Conservation (phyloP, 2,797 vertebrate species). For the Pithecia hirsuta region DNA sequence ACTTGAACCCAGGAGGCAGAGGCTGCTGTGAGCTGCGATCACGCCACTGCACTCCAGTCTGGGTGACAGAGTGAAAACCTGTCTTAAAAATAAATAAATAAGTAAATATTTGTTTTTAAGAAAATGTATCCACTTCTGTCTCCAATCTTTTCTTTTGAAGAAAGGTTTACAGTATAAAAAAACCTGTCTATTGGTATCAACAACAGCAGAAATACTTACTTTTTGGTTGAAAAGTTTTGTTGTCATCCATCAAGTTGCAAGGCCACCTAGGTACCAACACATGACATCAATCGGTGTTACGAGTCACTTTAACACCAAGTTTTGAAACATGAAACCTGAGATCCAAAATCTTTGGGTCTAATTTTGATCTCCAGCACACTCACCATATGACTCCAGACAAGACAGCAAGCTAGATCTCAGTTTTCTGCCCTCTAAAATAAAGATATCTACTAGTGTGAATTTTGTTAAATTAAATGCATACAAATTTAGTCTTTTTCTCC, state of each 20-base stretch:
- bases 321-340: constrained; percentile 53
- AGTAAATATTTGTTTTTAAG: neutral
- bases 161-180: constrained; percentile 45
- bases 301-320: constrained; percentile 53
- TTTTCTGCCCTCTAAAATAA: constrained; percentile 54
- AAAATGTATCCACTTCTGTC: neutral
- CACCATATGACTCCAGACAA: constrained; percentile 48
- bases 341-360: constrained; percentile 54
- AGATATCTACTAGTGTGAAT: constrained; percentile 2
- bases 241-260: constrained; percentile 68
- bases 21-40: too few species aligned
- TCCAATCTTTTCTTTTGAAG: constrained; percentile 1
- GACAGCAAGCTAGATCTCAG: constrained; percentile 17
- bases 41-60: too few species aligned
- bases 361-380: constrained; percentile 56
- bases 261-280: constrained; percentile 65
- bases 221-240: constrained; percentile 43
- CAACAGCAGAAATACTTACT: constrained; percentile 56
- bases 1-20: neutral
- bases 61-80: too few species aligned
- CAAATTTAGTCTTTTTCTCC: constrained; percentile 14
- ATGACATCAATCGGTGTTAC: constrained; percentile 56
- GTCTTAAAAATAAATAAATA: too few species aligned
- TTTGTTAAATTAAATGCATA: constrained; percentile 47
- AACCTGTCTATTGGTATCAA: neutral